A percentile compares a stretch with the other conserved stretches of the same genome.
phyloP scores from a whole-genome alignment of 1,140 invertebrate species.

The Aplysia californica region DNA sequence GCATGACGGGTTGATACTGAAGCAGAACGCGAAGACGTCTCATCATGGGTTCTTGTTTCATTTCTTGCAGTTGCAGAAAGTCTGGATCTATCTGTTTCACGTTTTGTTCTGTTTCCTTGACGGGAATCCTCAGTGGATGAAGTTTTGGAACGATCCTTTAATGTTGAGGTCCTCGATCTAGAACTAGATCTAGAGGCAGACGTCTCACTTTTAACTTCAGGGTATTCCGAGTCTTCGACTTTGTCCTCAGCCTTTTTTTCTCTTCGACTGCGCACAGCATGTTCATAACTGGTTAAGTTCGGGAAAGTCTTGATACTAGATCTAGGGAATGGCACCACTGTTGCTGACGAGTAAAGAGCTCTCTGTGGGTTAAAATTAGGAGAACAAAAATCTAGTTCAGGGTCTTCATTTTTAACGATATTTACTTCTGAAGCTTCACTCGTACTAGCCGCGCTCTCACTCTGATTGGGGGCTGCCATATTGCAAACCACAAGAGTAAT shows the following conservation, averaged over 20 bases:
- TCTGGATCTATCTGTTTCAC: no score
- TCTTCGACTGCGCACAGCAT: not conserved
- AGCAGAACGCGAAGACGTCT: no score
- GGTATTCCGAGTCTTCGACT: not conserved
- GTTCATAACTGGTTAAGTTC: slow-evolving; percentile 1
- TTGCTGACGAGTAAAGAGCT: not conserved
- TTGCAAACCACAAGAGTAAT: not conserved
- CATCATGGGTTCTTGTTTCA: no score
- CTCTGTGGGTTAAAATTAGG: slow-evolving; percentile 18
- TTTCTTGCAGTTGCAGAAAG: no score
- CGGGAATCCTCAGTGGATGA: no score
- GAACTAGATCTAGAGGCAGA: no score
- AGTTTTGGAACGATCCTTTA: no score
- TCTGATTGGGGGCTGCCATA: slow-evolving; percentile 6
- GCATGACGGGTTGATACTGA: no score
- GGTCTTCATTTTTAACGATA: not conserved
- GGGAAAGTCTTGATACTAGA: slow-evolving; percentile 5
- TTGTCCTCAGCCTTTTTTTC: not conserved
- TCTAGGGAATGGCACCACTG: slow-evolving; percentile 7
- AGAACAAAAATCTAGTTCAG: slow-evolving; percentile 23
- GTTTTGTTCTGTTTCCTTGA: no score
- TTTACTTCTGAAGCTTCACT: not conserved
- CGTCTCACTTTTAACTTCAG: not conserved
- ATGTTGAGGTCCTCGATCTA: no score
- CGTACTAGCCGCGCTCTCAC: no score